Evolutionary conservation across 2,797 vertebrate genomes (phyloP).

Genomic region (Myotis myotis): DNA sequence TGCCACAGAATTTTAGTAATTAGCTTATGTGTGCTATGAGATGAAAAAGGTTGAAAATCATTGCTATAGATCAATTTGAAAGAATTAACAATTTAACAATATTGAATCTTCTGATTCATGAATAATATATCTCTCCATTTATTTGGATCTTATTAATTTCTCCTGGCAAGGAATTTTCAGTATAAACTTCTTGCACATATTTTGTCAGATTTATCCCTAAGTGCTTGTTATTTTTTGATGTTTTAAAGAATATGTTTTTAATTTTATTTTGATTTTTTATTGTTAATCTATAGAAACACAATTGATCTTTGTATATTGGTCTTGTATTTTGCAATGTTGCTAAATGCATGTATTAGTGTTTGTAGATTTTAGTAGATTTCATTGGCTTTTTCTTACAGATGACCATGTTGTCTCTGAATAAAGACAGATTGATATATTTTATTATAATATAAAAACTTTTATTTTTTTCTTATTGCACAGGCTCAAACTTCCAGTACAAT

Average conservation of each 20-base stretch:
- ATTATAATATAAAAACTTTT: neutral
- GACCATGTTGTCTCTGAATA: neutral
- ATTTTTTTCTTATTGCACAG: neutral
- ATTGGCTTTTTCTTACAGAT: neutral
- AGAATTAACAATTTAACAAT: neutral
- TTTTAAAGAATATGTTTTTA: neutral
- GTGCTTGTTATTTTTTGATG: neutral
- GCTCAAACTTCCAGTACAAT: neutral
- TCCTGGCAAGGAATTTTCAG: neutral
- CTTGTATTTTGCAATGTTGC: neutral
- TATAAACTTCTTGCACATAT: neutral
- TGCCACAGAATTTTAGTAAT: neutral
- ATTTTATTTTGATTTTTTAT: neutral
- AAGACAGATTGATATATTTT: neutral
- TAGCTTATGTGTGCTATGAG: neutral
- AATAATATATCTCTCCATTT: neutral
- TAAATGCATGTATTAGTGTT: neutral
- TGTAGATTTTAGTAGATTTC: neutral
- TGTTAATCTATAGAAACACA: neutral
- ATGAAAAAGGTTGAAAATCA: neutral
- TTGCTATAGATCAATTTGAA: neutral
- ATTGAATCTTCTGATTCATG: neutral
- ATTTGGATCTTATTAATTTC: neutral
- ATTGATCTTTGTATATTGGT: neutral
- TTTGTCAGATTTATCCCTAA: neutral